Evolutionary conservation across 2,797 vertebrate genomes (phyloP).

Genomic region (Carcharodon carcharias): DNA sequence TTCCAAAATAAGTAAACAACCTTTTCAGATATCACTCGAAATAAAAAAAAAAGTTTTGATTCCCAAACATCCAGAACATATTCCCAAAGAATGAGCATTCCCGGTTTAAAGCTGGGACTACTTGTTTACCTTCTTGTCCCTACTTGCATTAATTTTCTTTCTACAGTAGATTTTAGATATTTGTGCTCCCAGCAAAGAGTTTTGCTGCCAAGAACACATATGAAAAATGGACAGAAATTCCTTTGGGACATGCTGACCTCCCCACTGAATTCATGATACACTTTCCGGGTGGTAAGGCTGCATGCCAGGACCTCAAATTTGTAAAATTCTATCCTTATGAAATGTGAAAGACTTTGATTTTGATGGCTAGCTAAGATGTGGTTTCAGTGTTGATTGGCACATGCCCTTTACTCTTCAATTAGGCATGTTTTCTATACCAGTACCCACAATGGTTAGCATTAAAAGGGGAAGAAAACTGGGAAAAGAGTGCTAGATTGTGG

Average conservation of each 20-base stretch:
- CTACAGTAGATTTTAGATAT: neutral
- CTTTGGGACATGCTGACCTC: neutral
- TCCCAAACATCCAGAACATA: neutral
- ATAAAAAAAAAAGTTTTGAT: neutral
- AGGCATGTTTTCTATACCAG: neutral
- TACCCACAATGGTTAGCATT: neutral
- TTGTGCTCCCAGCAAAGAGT: neutral
- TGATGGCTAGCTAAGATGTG: neutral
- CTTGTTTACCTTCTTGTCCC: neutral
- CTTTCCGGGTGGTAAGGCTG: neutral
- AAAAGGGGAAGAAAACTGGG: neutral
- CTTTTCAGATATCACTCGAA: neutral
- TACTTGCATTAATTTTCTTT: neutral
- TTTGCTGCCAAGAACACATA: neutral
- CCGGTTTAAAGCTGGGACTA: neutral
- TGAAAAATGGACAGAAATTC: neutral
- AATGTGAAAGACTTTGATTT: neutral
- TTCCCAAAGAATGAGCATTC: neutral
- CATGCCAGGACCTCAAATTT: neutral
- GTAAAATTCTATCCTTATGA: neutral
- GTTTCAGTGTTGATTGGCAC: neutral
- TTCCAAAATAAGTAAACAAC: neutral
- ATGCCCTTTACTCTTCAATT: neutral
- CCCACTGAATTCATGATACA: neutral
- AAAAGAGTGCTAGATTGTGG: neutral